Conservation (phyloP, 2,888 invertebrate genomes). For the Volucella inflata region DNA sequence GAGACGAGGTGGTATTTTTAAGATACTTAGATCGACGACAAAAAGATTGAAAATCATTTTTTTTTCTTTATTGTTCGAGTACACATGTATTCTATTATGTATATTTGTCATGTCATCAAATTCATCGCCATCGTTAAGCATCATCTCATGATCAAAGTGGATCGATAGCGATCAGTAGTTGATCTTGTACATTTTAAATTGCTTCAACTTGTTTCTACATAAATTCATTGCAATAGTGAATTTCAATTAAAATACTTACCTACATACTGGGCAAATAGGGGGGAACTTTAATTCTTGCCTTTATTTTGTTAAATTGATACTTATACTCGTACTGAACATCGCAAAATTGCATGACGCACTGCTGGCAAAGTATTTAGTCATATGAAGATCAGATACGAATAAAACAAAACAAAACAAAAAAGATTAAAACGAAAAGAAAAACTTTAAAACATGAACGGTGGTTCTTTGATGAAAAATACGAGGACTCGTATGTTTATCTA, state of each 20-base stretch:
- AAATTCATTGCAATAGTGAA: conserved; percentile 47
- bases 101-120: conserved; percentile 48
- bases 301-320: conserved; percentile 30
- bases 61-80: conserved; percentile 11
- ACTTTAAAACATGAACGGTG: conserved; percentile 36
- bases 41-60: conserved; percentile 39
- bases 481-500: conserved; percentile 18
- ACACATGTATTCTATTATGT: neutral
- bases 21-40: conserved; percentile 12
- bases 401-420: conserved; percentile 14
- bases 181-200: conserved; percentile 57
- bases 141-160: conserved; percentile 54
- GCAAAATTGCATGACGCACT: conserved; percentile 72
- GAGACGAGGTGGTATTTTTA: neutral
- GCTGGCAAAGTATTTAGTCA: conserved; percentile 64
- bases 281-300: neutral
- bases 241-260: conserved; percentile 57
- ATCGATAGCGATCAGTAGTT: conserved; percentile 63
- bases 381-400: conserved; percentile 46
- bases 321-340: conserved; percentile 24
- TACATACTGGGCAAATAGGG: conserved; percentile 22
- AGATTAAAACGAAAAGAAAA: conserved; percentile 15
- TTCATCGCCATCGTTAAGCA: conserved; percentile 38
- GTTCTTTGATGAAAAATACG: conserved; percentile 61
- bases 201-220: conserved; percentile 44